These are phyloP conservation scores for Cnemophilus loriae DNA, from an alignment of 2,113 vertebrate genomes.

Conservation along the genomic window DNA sequence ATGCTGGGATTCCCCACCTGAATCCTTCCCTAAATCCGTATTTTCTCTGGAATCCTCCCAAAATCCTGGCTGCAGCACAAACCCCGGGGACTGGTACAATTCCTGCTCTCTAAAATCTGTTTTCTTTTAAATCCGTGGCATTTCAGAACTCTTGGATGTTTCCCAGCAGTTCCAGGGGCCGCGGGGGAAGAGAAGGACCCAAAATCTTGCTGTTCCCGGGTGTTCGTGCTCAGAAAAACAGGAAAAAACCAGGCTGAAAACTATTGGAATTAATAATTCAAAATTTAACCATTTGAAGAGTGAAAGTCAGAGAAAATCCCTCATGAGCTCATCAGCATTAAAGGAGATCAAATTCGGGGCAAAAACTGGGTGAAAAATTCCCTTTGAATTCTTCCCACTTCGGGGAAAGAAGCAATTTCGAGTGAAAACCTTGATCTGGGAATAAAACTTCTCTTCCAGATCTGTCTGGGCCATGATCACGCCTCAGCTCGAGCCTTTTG, in stretches of 20 bases:
- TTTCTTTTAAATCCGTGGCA: neutral
- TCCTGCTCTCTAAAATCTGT: neutral
- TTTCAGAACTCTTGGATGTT: neutral
- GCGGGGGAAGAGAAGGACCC: neutral
- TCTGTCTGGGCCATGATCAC: neutral
- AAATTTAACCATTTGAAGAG: neutral
- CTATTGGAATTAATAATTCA: fast-evolving
- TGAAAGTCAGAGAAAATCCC: neutral
- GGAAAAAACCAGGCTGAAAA: neutral
- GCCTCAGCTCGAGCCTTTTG: neutral
- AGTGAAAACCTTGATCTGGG: neutral
- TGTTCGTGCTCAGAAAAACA: neutral
- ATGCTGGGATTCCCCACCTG: neutral
- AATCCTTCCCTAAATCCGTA: neutral
- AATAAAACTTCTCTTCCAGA: neutral
- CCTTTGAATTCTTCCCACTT: neutral
- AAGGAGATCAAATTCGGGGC: neutral
- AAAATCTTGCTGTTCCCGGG: neutral
- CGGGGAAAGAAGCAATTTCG: neutral
- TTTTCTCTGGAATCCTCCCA: neutral
- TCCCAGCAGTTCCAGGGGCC: neutral
- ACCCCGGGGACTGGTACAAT: neutral
- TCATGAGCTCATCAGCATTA: neutral
- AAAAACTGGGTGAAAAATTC: neutral
- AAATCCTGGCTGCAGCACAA: neutral